Evolutionary conservation across 2,888 invertebrate genomes (phyloP), one percentile per base, ranked within the genome.

Genomic region (Bembecia ichneumoniformis): DNA sequence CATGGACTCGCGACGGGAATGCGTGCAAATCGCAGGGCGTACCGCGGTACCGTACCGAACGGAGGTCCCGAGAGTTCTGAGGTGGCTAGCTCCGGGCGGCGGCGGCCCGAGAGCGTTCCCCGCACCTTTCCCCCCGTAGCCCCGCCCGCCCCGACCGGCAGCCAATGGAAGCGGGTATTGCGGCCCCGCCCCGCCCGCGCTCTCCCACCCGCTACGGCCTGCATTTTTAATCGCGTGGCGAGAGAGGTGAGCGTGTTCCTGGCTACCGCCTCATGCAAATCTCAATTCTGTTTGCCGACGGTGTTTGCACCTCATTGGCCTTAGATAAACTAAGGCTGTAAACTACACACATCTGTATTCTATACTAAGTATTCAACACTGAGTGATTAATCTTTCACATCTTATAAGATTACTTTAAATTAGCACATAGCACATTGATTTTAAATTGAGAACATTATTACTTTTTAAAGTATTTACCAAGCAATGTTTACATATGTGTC

Each of bases 191-290:
- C 51, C 47, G 54, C 53, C 55, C 55, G 55, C 54, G 43, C 51
- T 52, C 70, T 67, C 71, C 74, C 76, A 62, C 79, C 79, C 81
- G 77, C 79, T 72, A 66, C 69, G 68, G 69, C 78, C 82, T 83
- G 84, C 83, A 84, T 84, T 82, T 83, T 83, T 82, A 84, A 84
- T 86, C 82, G 82, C 75, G 74, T 68, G 77, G 77, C 81, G 77
- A 73, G 71, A 71, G 77, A 77, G 71, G 69, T 71, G 77, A 77
- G 67, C 82, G 83, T 71, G 68, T 73, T 73, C 71, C 76, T 68
- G 73, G 69, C 67, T 70, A 72, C 63, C 62, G 66, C 64, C 68
- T 66, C 77, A 82, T 86, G 83, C 79, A 78, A 83, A 83, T 83
- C 81, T 78, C 75, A 79, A 75, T 76, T 75, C 73, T 83, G 82